Base-by-base conservation (phyloP, 2,113 vertebrate species). In the Diglossa brunneiventris region DNA sequence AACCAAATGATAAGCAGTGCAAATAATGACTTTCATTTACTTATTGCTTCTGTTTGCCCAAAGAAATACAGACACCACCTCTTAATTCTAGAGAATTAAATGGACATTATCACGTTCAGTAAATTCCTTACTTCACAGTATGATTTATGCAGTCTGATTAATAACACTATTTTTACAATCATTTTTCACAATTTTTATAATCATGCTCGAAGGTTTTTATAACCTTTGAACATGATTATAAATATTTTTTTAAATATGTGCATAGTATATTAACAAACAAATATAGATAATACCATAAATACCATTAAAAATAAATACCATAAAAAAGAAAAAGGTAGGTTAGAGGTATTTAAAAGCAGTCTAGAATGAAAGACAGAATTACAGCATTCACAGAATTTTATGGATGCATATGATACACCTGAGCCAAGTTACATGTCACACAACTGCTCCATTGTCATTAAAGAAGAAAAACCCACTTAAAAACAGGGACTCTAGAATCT, bases 401-500 rank as follows among this genome's bases (percentile, higher is more conserved):
- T 10, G 62, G n/a, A 86, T 87, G 59, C 30, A 28, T n/a, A 53
- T 1, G 3, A 83, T 37, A 46, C n/a, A 39, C 24, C 33, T 69
- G 62, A 91, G 74, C 37, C 63, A 94, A 77, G 11, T 19, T 56
- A 79, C 75, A 83, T 13, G 37, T 73, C 63, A 52, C 6, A 50
- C 20, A 64, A 73, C 47, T 53, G 41, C 56, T 79, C 16, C 16
- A 30, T 2, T 31, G 62, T 53, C 47, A 67, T 55, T 62, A 78
- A 74, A 85, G 59, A 27, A 88, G 64, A 94, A 94, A 90, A 93
- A 88, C 13, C 3, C 66, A 92, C 52, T 80, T 66, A 39, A 91
- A 95, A 50, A 84, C 61, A 95, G 39, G n/a, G 83, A 91, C 88
- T 89, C 62, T 49, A 84, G 72, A 91, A 73, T 31, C 67, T 80